Evolutionary conservation across 2,113 vertebrate genomes (phyloP).

Genomic region (Amia ocellicauda): DNA sequence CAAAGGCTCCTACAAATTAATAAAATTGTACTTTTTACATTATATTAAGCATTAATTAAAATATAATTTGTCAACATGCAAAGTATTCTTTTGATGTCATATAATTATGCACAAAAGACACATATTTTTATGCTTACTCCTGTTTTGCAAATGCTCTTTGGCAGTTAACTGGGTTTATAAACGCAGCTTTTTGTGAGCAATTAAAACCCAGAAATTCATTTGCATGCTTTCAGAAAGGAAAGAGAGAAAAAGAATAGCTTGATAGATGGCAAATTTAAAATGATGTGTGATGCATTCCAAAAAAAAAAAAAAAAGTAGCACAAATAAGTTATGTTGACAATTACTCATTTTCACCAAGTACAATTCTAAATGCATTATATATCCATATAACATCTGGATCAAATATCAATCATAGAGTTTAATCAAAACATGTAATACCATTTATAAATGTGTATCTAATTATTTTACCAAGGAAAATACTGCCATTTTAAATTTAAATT

Average conservation of each 20-base stretch:
- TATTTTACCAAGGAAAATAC: too few species aligned
- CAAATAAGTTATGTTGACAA: conserved; percentile 28
- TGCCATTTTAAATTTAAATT: too few species aligned
- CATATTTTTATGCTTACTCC: conserved; percentile 41
- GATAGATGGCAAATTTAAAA: conserved; percentile 49
- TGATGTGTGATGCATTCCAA: conserved; percentile 45
- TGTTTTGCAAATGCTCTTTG: conserved; percentile 40
- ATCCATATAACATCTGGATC: too few species aligned
- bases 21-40: conserved; percentile 45
- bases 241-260: conserved; percentile 18
- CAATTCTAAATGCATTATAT: too few species aligned
- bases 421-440: too few species aligned
- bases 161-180: conserved; percentile 29
- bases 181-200: conserved; percentile 46
- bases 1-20: conserved; percentile 9
- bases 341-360: too few species aligned
- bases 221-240: conserved; percentile 36
- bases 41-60: conserved; percentile 56
- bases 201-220: conserved; percentile 53
- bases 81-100: conserved; percentile 61
- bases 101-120: conserved; percentile 44
- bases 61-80: conserved; percentile 54
- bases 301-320: too few species aligned
- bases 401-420: too few species aligned
- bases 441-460: too few species aligned